Conservation (phyloP, 1,140 invertebrate species). For the Dryas iulia region DNA sequence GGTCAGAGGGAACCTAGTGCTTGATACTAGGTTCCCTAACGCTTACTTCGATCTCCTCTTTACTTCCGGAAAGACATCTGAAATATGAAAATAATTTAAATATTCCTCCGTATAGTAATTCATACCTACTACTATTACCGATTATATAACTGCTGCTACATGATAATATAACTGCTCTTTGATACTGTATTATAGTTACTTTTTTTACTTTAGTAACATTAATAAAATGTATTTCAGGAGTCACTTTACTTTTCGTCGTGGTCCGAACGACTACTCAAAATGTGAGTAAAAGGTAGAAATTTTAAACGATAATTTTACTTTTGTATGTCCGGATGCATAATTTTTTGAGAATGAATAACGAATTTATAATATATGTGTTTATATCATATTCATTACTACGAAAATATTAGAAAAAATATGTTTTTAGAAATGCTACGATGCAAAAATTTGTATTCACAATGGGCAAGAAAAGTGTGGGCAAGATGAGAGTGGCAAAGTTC, state of each 20-base stretch:
- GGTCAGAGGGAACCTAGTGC: no score
- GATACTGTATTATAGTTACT: not conserved
- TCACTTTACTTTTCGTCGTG: not conserved
- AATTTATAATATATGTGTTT: not conserved
- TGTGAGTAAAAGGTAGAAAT: not conserved
- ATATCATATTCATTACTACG: not conserved
- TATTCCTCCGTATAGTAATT: no score
- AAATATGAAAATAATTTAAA: no score
- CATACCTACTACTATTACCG: no score
- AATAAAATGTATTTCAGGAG: not conserved
- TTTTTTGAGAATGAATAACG: no score
- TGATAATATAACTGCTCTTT: no score
- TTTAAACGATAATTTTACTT: no score
- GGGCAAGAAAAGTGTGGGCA: constrained; percentile 52
- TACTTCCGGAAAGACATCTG: no score
- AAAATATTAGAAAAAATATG: not conserved
- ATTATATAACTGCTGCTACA: no score
- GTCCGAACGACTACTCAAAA: not conserved
- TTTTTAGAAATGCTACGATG: constrained; percentile 53
- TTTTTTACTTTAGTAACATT: not conserved
- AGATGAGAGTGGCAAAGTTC: constrained; percentile 34
- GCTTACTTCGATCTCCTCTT: no score
- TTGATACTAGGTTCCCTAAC: no score
- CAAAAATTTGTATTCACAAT: constrained; percentile 59
- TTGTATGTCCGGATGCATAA: not conserved